A percentile compares a stretch with the other conserved stretches of the same genome.
phyloP scores from a whole-genome alignment of 1,140 invertebrate species.

The Homarus americanus region DNA sequence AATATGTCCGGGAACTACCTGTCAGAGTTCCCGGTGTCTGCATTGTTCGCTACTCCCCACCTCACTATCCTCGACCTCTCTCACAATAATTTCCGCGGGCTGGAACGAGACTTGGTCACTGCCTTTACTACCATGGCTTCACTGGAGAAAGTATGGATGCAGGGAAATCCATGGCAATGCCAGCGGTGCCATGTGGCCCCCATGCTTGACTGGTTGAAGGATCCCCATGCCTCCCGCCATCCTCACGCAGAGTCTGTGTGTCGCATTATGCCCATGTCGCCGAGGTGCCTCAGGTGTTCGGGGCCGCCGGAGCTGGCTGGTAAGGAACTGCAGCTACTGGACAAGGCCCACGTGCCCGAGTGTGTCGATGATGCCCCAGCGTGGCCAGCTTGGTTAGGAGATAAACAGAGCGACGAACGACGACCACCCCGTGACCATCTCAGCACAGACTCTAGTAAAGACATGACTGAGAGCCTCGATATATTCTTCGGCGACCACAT shows the following conservation, averaged over 20 bases:
- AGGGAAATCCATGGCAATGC: constrained; percentile 84
- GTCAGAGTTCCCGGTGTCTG: constrained; percentile 80
- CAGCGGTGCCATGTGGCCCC: constrained; percentile 81
- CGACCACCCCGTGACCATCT: constrained; percentile 47
- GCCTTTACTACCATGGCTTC: constrained; percentile 78
- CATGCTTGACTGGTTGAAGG: constrained; percentile 76
- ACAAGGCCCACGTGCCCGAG: constrained; percentile 45
- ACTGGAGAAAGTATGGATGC: constrained; percentile 79
- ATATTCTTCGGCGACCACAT: constrained; percentile 68
- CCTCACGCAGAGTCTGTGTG: constrained; percentile 65
- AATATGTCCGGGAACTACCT: constrained; percentile 82
- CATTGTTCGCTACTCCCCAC: constrained; percentile 78
- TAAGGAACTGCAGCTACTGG: constrained; percentile 48
- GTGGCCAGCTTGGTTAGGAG: constrained; percentile 69
- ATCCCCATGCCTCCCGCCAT: constrained; percentile 52
- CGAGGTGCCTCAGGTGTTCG: constrained; percentile 62
- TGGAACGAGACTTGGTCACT: constrained; percentile 80
- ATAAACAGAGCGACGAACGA: constrained; percentile 21
- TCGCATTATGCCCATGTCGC: constrained; percentile 34
- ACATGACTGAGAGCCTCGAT: constrained; percentile 27
- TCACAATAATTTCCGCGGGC: constrained; percentile 82
- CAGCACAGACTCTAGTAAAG: background rate
- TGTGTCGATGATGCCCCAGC: constrained; percentile 27
- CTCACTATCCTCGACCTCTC: constrained; percentile 83
- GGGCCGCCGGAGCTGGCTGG: constrained; percentile 56